Evolutionary conservation across 2,797 vertebrate species (phyloP).

Genomic region (Orientallactaga sibirica): DNA sequence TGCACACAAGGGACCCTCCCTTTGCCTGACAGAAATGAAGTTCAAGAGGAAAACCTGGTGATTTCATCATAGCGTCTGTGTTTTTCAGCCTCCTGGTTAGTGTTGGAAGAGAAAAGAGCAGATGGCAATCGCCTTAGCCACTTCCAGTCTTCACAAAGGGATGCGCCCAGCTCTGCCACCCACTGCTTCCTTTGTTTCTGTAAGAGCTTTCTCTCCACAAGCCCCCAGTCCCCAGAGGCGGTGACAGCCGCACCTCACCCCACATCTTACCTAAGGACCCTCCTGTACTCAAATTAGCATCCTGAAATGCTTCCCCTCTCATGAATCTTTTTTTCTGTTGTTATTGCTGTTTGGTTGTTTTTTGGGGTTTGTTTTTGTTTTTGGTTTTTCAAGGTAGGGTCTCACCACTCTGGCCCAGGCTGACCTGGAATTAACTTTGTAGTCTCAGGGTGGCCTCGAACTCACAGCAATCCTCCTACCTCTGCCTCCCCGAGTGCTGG

Average conservation of each 20-base stretch:
- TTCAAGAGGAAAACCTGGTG: not conserved
- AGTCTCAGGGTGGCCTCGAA: no score
- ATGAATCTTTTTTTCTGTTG: not conserved
- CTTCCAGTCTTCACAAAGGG: not conserved
- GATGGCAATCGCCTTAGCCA: slow-evolving; percentile 29
- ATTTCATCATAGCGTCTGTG: slow-evolving; percentile 37
- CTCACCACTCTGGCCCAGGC: no score
- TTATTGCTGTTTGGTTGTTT: no score
- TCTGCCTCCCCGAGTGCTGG: no score
- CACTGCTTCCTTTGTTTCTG: slow-evolving; percentile 50
- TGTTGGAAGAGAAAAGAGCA: slow-evolving; percentile 19
- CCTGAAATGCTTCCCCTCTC: not conserved
- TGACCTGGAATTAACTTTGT: no score
- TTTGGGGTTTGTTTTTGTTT: no score
- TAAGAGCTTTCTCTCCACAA: not conserved
- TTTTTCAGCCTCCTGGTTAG: slow-evolving; percentile 45
- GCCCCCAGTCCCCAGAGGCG: not conserved
- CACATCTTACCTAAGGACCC: not conserved
- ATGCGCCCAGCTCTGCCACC: not conserved
- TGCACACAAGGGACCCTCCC: not conserved
- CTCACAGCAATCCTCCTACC: no score
- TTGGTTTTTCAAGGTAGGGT: no score
- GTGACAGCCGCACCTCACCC: not conserved
- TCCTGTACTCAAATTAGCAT: not conserved
- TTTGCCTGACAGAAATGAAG: slow-evolving; percentile 1